Percentiles rank a stretch among this genome's conserved stretches.
Evolutionary conservation across 1,140 invertebrate species (phyloP).

Genomic region (Tetramorium parvispinum): DNA sequence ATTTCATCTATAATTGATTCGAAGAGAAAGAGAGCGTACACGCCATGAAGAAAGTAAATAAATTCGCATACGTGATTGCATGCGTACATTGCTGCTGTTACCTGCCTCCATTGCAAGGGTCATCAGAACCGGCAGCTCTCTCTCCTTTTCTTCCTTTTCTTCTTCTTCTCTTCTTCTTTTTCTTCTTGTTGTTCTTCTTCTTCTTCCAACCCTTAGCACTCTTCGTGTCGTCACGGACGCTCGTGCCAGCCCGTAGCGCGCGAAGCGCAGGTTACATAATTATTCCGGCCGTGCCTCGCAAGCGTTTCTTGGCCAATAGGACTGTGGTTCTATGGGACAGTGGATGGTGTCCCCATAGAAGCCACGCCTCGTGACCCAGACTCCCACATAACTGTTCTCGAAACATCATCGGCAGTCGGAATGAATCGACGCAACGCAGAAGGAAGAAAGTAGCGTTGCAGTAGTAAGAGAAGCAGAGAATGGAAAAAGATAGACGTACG

Average conservation of each 20-base stretch:
- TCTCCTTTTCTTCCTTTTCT: not conserved
- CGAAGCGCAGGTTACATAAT: constrained; percentile 81
- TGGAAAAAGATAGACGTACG: constrained; percentile 27
- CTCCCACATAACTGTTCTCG: constrained; percentile 85
- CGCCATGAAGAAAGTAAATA: constrained; percentile 23
- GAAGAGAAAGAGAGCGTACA: constrained; percentile 11
- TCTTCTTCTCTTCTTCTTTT: not conserved
- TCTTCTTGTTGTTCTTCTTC: constrained; percentile 17
- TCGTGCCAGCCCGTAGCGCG: constrained; percentile 57
- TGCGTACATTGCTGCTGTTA: constrained; percentile 53
- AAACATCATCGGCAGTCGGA: constrained; percentile 80
- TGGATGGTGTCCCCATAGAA: constrained; percentile 81
- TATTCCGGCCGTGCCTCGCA: constrained; percentile 82
- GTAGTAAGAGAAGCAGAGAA: constrained; percentile 61
- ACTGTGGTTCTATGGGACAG: constrained; percentile 85
- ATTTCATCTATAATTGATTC: not conserved
- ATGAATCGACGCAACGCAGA: constrained; percentile 74
- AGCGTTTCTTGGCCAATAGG: constrained; percentile 85
- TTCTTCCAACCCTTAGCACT: constrained; percentile 36
- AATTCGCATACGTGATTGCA: constrained; percentile 52
- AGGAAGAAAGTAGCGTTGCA: constrained; percentile 75
- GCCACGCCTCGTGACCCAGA: constrained; percentile 86
- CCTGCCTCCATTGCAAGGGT: constrained; percentile 69
- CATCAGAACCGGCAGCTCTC: constrained; percentile 54
- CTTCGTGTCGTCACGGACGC: constrained; percentile 64